Evolutionary conservation across 1,140 invertebrate species (phyloP).

Genomic region (silkworm (Bombyx mori)): ASM3026992v2 NC_085125.1:5199501-5200000

Average conservation of each 20-base stretch:
- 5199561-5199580: slow-evolving; percentile 95
- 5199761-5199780: too few species aligned
- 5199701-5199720: slow-evolving; percentile 20
- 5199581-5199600: slow-evolving; percentile 94
- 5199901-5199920: too few species aligned
- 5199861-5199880: too few species aligned
- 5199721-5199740: slow-evolving; percentile 3
- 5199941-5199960: too few species aligned
- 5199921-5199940: too few species aligned
- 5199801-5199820: too few species aligned
- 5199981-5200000: too few species aligned
- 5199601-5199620: slow-evolving; percentile 87
- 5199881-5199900: too few species aligned
- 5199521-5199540: slow-evolving; percentile 94
- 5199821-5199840: too few species aligned
- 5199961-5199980: too few species aligned
- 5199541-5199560: slow-evolving; percentile 95
- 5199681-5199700: slow-evolving; percentile 12
- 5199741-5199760: neutral
- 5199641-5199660: slow-evolving; percentile 34
- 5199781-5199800: too few species aligned
- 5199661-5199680: slow-evolving; percentile 38
- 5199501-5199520: slow-evolving; percentile 89
- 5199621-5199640: slow-evolving; percentile 44
- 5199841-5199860: too few species aligned